These are phyloP conservation scores for Gallinago stenura DNA, from an alignment of 2,797 vertebrate genomes.

Conservation along the genomic window DNA sequence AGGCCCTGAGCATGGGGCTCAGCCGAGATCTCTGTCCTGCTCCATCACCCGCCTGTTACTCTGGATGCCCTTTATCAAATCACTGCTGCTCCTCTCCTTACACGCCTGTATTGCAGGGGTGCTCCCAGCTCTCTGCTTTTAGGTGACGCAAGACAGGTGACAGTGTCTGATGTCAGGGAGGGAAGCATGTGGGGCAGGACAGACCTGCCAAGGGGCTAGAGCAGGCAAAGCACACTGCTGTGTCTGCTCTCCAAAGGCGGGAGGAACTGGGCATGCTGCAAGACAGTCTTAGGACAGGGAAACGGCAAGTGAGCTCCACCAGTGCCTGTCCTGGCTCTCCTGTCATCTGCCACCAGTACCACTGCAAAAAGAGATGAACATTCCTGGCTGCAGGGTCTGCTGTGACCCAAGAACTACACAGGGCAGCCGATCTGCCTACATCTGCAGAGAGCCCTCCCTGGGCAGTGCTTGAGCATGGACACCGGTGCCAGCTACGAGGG, in stretches of 20 bases:
- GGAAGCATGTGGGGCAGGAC: background rate
- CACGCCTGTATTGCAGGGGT: background rate
- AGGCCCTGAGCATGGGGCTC: background rate
- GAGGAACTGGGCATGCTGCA: background rate
- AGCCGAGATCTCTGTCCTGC: background rate
- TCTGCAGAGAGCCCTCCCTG: background rate
- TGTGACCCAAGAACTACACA: background rate
- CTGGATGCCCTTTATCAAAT: background rate
- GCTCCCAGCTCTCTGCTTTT: background rate
- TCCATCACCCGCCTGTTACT: background rate
- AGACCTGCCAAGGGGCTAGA: background rate
- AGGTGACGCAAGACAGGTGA: background rate
- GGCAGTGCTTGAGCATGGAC: background rate
- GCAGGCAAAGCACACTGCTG: background rate
- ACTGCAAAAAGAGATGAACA: background rate
- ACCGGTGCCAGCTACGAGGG: background rate
- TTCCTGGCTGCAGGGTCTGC: fast-evolving
- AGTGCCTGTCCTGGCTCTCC: background rate
- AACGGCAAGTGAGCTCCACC: background rate
- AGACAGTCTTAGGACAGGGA: background rate
- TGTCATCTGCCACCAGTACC: fast-evolving
- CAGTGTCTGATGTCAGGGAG: background rate
- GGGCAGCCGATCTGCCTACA: background rate
- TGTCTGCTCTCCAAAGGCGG: background rate
- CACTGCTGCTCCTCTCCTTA: background rate